Evolutionary conservation across 2,797 vertebrate species (phyloP), one percentile per base, ranked within the genome.

Genomic region (Propithecus deckenii): DNA sequence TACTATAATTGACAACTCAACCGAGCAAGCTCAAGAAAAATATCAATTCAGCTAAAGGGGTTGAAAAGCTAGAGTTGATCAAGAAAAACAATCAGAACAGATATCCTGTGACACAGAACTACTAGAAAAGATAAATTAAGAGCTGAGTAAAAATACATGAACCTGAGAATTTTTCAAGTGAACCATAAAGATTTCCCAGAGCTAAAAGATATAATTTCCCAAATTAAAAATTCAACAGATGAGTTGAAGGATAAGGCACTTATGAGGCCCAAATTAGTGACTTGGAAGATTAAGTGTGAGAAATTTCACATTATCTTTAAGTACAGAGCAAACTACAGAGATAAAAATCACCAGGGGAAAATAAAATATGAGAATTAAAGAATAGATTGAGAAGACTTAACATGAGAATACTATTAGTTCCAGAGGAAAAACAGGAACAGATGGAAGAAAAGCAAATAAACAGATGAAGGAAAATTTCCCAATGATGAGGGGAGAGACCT

Each of bases 361-460:
- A 93, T 78, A 88, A 84, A 74, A 30, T 63, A 83, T 57, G 35
- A 95, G 1, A 96, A 72, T 63, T 94, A 86, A 95, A 91, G 23
- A 4, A 28, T 30, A 75, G 11, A 43, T 65, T 57, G 32, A 72
- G 30, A 87, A 87, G 30, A 65, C 18, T 23, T 81, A 65, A 61
- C 50, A 55, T 61, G 59, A 95, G 23, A 80, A 32, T 88, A 63
- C 32, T 79, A 94, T 74, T 88, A 50, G 38, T 57, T 71, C 75
- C 92, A 74, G 8, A 69, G 38, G n/a, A 97, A 35, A 41, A 89
- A 72, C 7, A 87, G 52, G 9, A 95, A 52, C 28, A 95, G 41
- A 92, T 72, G 15, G 23, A 91, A 57, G 11, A 63, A 89, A 92
- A 91, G 22, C 4, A 94, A 97, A 91, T 28, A 89, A 94, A 86